Base-by-base conservation (phyloP, 2,888 invertebrate genomes). In the Sminthurinus aureus region DNA sequence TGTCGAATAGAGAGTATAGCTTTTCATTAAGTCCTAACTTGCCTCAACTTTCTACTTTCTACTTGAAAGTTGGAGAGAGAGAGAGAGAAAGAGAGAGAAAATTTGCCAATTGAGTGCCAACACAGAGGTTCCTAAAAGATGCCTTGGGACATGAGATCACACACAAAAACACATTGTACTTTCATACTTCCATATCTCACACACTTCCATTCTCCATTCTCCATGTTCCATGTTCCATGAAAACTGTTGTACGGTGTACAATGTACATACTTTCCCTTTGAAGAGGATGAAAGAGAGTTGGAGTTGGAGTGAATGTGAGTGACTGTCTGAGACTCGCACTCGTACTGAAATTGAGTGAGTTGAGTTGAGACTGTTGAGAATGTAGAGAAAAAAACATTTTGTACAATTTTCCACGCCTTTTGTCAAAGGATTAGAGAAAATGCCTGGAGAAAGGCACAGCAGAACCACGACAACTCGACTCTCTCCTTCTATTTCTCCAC, bases 341-440 rank as follows among this genome's bases (percentile, higher is more conserved):
- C n/a, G n/a, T n/a, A n/a, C n/a, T n/a, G n/a, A n/a, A n/a, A n/a
- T n/a, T n/a, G n/a, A n/a, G n/a, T n/a, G n/a, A n/a, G n/a, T n/a
- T n/a, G n/a, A n/a, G n/a, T n/a, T n/a, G n/a, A n/a, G n/a, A n/a
- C n/a, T n/a, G n/a, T n/a, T n/a, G n/a, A 74, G 58, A 64, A 58
- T 22, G 38, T 50, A 81, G 20, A 69, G 80, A 78, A 26, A 38
- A 38, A 76, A 82, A 67, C 82, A 82, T 75, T 82, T 82, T 82
- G 82, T 58, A 75, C 77, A 51, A 82, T 82, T 82, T 82, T 82
- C 82, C 82, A 77, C 82, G 76, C 77, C 77, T 82, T 77, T 82
- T 82, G 82, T 82, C 82, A 82, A 77, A 82, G 82, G 74, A 80
- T 71, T 73, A 80, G 67, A 67, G 78, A 80, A 22, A 73, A 69